Evolutionary conservation across 2,113 vertebrate species (phyloP), one percentile per base, ranked within the genome.

Genomic region (Saimiri boliviensis): DNA sequence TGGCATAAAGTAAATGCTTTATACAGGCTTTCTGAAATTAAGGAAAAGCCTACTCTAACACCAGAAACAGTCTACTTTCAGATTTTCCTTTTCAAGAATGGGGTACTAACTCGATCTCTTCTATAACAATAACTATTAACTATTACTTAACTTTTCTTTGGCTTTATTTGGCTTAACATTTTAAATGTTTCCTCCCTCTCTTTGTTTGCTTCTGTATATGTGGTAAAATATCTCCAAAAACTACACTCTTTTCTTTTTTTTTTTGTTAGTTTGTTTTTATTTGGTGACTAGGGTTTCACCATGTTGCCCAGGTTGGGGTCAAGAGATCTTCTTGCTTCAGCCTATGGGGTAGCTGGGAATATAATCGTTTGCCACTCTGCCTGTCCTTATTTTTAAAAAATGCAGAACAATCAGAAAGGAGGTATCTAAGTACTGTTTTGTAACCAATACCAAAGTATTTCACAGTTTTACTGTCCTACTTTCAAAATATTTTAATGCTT

Each of bases 401-500:
- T 16, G 81, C 40, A 83, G 66, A 58, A 96, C 73, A 80, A 60
- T 81, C 35, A 70, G 30, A 42, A 63, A 73, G 63, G 37, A 82
- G 49, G n/a, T 85, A 94, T 21, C 1, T 73, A 73, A 63, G 32
- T 86, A 25, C 35, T 25, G 1, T 56, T 95, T 85, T 89, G 47
- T 58, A 81, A 66, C 27, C 68, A 95, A 32, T 2, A 74, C 35
- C 56, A 86, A 89, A 89, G 52, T 94, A 76, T 68, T 88, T 94
- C 27, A 80, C 13, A 84, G 49, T 92, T 94, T 60, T 49, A 63
- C 35, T 85, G 49, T 56, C 82, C 66, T 77, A 92, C 30, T 86
- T 84, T 95, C 74, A 91, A 97, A 96, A 58, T 73, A 74, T 73
- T 86, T 85, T 58, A n/a, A 92, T 81, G 70, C 54, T 94, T 87